phyloP scores from a whole-genome alignment of 1,140 invertebrate genomes.

The Bombus fervidus region DNA sequence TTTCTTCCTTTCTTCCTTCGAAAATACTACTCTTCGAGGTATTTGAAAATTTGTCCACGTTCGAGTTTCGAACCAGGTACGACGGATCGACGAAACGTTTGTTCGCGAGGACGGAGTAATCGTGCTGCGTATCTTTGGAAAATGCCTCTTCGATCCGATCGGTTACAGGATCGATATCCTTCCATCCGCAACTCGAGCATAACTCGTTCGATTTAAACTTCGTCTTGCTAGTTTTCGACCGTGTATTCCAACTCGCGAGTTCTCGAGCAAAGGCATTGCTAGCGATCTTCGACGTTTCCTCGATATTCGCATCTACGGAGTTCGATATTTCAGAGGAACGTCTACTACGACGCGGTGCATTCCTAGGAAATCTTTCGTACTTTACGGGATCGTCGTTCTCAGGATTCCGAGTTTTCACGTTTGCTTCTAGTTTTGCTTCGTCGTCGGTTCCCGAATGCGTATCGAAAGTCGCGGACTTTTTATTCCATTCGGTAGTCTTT shows the following conservation, averaged over 20 bases:
- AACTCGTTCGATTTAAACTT: constrained; percentile 1
- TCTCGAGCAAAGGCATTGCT: not conserved
- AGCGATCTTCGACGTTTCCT: constrained; percentile 2
- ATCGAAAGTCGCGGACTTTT: not conserved
- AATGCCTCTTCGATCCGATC: too few species aligned
- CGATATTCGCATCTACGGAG: too few species aligned
- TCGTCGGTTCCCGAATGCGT: too few species aligned
- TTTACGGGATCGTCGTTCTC: not conserved
- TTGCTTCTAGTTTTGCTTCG: not conserved
- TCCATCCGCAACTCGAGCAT: too few species aligned
- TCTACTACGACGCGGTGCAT: not conserved
- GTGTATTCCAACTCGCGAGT: not conserved
- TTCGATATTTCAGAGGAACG: not conserved
- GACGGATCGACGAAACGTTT: too few species aligned
- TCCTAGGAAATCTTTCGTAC: not conserved
- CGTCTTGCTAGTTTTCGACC: too few species aligned
- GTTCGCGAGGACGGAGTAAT: not conserved
- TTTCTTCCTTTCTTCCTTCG: accelerated
- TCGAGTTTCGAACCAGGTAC: too few species aligned
- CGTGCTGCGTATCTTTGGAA: not conserved
- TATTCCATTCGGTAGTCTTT: too few species aligned
- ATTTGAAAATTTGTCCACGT: too few species aligned
- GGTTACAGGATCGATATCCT: too few species aligned
- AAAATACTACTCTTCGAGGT: too few species aligned
- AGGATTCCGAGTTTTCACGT: too few species aligned